Percentiles rank a stretch among this genome's conserved stretches.
Evolutionary conservation across 2,113 vertebrate genomes (phyloP).

Genomic region (human): DNA sequence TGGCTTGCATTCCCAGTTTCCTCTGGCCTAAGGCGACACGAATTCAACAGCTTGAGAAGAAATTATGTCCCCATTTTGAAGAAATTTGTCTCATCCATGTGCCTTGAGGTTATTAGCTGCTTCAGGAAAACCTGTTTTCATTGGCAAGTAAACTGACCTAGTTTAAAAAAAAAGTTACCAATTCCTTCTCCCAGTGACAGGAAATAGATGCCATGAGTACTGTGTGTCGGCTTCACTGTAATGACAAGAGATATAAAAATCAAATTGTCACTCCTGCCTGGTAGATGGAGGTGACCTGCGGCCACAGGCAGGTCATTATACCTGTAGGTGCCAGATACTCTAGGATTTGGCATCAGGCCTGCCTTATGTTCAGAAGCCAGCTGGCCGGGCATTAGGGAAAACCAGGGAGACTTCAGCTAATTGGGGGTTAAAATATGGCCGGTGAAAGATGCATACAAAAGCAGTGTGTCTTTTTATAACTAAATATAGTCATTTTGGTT

Average conservation of each 20-base stretch:
- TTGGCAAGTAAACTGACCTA: conserved; percentile 10
- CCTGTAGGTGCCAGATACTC: conserved; percentile 65
- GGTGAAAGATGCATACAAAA: conserved; percentile 22
- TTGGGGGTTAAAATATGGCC: conserved; percentile 52
- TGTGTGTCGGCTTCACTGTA: conserved; percentile 33
- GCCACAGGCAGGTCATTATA: conserved; percentile 65
- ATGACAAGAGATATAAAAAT: conserved; percentile 66
- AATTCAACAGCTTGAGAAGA: conserved; percentile 26
- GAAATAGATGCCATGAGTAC: conserved; percentile 39
- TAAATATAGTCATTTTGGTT: conserved; percentile 22
- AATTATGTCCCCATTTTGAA: conserved; percentile 12
- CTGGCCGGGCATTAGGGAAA: conserved; percentile 59
- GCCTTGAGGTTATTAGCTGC: neutral
- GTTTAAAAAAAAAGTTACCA: neutral
- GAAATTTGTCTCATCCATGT: neutral
- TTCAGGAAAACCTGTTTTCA: conserved; percentile 50
- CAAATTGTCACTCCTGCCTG: conserved; percentile 55
- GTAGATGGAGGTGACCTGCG: conserved; percentile 55
- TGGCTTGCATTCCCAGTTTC: neutral
- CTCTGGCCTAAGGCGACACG: neutral
- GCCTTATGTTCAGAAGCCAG: conserved; percentile 36
- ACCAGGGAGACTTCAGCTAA: conserved; percentile 39
- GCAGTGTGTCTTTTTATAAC: neutral
- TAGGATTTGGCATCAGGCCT: conserved; percentile 62
- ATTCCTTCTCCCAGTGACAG: conserved; percentile 29